phyloP scores from a whole-genome alignment of 1,140 invertebrate genomes.

The Sitodiplosis mosellana region DNA sequence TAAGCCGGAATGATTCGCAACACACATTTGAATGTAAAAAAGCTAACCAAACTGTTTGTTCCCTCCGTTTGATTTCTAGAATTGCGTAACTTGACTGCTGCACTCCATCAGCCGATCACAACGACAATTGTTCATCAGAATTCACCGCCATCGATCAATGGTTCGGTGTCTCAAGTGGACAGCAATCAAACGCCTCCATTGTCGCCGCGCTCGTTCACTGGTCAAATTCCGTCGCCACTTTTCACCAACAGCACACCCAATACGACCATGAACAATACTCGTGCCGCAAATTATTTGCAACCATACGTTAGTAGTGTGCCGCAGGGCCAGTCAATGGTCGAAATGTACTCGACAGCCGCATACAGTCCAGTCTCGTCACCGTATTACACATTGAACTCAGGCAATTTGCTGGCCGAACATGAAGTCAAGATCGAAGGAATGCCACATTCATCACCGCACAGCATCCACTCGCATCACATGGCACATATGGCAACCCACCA shows the following conservation, averaged over 20 bases:
- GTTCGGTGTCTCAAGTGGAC: slow-evolving; percentile 12
- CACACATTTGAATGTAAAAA: background rate
- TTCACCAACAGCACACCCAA: slow-evolving; percentile 3
- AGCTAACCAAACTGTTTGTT: too few relatives aligned
- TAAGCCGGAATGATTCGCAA: background rate
- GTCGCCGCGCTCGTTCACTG: slow-evolving; percentile 5
- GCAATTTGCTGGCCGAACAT: too few relatives aligned
- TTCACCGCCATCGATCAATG: slow-evolving; percentile 13
- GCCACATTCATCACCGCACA: too few relatives aligned
- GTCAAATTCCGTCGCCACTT: slow-evolving; percentile 1
- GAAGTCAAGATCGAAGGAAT: too few relatives aligned
- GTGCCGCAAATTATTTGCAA: background rate
- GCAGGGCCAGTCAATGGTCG: background rate
- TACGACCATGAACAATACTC: slow-evolving; percentile 7
- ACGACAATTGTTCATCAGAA: slow-evolving; percentile 7
- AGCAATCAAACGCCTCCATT: slow-evolving; percentile 8
- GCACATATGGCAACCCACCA: background rate
- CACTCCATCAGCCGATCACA: slow-evolving; percentile 5
- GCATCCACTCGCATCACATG: background rate
- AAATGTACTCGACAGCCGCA: background rate
- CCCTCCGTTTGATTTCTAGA: background rate
- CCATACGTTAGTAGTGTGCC: background rate
- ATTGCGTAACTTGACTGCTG: background rate
- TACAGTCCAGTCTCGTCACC: background rate
- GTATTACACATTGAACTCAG: too few relatives aligned